A percentile compares a stretch with the other conserved stretches of the same genome.
Evolutionary conservation across 2,113 vertebrate species (phyloP).

Genomic region (Turnix velox): DNA sequence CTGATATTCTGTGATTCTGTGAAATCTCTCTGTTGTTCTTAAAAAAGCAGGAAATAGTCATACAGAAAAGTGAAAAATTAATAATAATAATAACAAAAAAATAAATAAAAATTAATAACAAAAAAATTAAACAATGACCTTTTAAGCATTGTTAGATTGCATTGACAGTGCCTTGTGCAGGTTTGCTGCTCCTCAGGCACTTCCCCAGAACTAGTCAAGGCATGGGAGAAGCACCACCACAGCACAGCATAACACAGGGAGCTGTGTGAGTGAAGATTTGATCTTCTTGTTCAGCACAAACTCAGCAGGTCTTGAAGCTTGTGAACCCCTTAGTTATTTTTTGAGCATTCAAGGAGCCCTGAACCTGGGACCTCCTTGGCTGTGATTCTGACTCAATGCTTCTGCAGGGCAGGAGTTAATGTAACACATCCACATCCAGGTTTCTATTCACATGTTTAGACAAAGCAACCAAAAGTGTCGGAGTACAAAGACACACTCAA

Average conservation of each 20-base stretch:
- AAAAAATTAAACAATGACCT: background rate
- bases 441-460: background rate
- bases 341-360: background rate
- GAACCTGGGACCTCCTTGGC: background rate
- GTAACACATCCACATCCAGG: background rate
- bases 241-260: background rate
- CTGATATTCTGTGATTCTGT: too few species aligned
- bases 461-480: background rate
- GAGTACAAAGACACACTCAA: background rate
- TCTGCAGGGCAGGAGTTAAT: background rate
- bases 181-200: background rate
- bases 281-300: background rate
- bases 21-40: background rate
- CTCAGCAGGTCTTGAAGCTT: background rate
- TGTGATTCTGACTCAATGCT: background rate
- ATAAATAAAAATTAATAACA: too few species aligned
- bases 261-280: background rate
- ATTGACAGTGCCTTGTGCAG: accelerated
- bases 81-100: too few species aligned
- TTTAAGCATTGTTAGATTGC: accelerated
- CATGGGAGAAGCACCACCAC: accelerated
- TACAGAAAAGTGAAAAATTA: background rate
- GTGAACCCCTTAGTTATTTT: background rate
- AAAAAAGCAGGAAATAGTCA: background rate
- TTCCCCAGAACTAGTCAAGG: accelerated